phyloP scores from a whole-genome alignment of 2,797 vertebrate genomes.

The Xyrichtys novacula region DNA sequence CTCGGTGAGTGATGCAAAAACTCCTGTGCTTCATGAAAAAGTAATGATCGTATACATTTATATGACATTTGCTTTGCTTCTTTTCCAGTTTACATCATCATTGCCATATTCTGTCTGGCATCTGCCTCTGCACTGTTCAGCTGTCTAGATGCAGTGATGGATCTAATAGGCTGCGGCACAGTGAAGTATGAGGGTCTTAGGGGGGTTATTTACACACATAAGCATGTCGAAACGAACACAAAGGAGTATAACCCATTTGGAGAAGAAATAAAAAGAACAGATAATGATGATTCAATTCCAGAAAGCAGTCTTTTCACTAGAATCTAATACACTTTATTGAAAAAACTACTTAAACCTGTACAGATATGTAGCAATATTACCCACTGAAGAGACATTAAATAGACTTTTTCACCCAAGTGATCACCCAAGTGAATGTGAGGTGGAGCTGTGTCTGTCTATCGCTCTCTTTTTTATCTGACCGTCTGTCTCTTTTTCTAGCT shows the following conservation, averaged over 20 bases:
- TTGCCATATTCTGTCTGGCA: constrained; percentile 93
- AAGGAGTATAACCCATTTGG: background rate
- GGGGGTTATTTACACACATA: background rate
- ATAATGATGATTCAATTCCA: background rate
- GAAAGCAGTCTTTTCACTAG: too few species aligned
- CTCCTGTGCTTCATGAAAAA: background rate
- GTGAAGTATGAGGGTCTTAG: constrained; percentile 83
- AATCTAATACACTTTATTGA: background rate
- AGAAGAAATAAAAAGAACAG: background rate
- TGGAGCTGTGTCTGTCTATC: background rate
- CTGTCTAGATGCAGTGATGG: constrained; percentile 91
- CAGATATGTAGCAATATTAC: background rate
- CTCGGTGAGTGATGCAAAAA: constrained; percentile 85
- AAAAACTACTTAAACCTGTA: too few species aligned
- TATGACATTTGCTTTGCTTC: background rate
- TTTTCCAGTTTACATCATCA: constrained; percentile 93
- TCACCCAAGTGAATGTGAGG: background rate
- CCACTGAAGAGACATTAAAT: background rate
- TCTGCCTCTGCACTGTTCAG: constrained; percentile 92
- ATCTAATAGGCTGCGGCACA: constrained; percentile 84
- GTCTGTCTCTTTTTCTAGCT: constrained; percentile 76
- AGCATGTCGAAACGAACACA: background rate
- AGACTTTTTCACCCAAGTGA: background rate
- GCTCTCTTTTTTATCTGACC: constrained; percentile 16
- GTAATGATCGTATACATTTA: background rate